Base-by-base conservation (phyloP, 2,797 vertebrate genomes). In the Cottoperca gobio region DNA sequence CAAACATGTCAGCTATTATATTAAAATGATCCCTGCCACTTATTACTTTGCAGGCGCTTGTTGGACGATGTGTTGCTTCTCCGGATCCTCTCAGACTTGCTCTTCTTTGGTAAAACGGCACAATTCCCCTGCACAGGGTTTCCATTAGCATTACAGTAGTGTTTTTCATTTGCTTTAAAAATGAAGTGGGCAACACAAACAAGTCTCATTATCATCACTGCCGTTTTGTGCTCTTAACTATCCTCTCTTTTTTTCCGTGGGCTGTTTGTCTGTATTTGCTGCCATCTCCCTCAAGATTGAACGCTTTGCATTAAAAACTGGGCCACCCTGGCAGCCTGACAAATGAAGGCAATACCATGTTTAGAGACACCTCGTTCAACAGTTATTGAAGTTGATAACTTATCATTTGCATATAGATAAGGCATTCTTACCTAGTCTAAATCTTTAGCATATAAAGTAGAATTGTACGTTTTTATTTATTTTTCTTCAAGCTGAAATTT, bases 331-430 rank as follows among this genome's bases (percentile, higher is more conserved):
- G 91, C 91, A 89, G 88, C 69, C 89, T 90, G 90, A 93, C 90
- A 93, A 94, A 93, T 93, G 92, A 89, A 93, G 85, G 86, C 88
- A 89, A 85, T 89, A 80, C 77, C 86, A 83, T 93, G 91, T 92
- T 93, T 93, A 86, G 90, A 87, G 84, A 92, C 89, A 88, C 86
- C 83, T 83, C 86, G 84, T 88, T 91, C 85, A 93, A 91, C 91
- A 91, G 89, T 94, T 93, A 94, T 93, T 93, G 93, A 92, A 93
- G 91, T 91, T 91, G 91, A 95, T 94, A 91, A 92, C 90, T 91
- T 75, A 91, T 90, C 75, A 95, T 95, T 94, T 95, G 93, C 94
- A 95, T 95, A 94, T 94, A 95, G 92, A 95, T 95, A 95, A 95
- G 93, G 86, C 82, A 89, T 91, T 92, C 87, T 91, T 92, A 92